Evolutionary conservation across 2,113 vertebrate species (phyloP).

Genomic region (Lasiurus cinereus): DNA sequence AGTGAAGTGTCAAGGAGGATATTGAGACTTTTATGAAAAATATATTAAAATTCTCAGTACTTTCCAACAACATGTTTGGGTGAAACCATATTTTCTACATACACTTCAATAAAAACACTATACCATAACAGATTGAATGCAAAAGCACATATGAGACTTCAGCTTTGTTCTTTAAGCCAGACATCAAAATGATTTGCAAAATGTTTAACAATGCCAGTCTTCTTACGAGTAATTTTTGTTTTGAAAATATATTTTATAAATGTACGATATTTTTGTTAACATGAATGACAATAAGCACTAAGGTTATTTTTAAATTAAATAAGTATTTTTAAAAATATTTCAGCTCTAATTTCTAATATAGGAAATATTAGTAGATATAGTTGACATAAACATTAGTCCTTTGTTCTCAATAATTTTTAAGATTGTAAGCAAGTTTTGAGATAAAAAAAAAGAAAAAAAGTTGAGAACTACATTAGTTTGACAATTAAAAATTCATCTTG

Average conservation of each 20-base stretch:
- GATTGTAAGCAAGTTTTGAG: not conserved
- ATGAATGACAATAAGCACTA: not conserved
- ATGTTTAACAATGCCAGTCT: not conserved
- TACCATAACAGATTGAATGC: not conserved
- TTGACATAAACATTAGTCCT: not conserved
- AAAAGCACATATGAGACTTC: not conserved
- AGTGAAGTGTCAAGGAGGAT: conserved; percentile 10
- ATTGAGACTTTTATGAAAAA: conserved; percentile 33
- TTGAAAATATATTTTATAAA: conserved; percentile 42
- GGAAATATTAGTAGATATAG: not conserved
- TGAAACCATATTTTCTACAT: not conserved
- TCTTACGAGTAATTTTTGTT: not conserved
- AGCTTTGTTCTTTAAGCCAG: conserved; percentile 1
- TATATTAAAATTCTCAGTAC: not conserved
- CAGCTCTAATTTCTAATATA: not conserved
- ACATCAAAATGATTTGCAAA: not conserved
- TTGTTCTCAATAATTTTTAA: conserved; percentile 22
- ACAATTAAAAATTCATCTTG: not conserved
- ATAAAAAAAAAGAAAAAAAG: not conserved
- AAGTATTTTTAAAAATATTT: not conserved
- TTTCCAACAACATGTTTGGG: not conserved
- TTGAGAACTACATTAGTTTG: not conserved
- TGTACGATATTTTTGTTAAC: not conserved
- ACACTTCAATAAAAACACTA: not conserved
- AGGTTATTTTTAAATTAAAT: conserved; percentile 6